Conservation (phyloP, 2,113 vertebrate species). For the Menidia beryllina region DNA sequence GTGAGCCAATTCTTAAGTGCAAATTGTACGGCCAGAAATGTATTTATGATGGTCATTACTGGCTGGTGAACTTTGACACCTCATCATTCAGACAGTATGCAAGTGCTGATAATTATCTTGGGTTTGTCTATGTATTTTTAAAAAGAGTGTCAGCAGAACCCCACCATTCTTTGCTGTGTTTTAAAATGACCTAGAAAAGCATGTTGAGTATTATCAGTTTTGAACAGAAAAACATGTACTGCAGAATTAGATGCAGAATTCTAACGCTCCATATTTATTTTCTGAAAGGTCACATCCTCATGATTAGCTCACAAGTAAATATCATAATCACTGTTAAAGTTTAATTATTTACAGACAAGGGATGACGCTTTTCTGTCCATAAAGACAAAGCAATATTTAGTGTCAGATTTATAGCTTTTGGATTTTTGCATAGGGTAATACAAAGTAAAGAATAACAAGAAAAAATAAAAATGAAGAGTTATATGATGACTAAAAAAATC, state of each 20-base stretch:
- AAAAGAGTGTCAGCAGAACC: neutral
- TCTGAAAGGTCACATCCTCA: neutral
- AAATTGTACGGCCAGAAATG: constrained; percentile 38
- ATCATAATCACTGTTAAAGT: too few species aligned
- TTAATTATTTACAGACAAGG: too few species aligned
- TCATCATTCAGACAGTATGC: constrained; percentile 63
- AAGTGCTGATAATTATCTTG: constrained; percentile 57
- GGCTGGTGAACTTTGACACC: constrained; percentile 52
- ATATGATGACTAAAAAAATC: too few species aligned
- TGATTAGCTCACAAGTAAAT: too few species aligned
- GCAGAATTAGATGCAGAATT: neutral
- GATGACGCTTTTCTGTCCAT: too few species aligned
- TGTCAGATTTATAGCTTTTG: too few species aligned
- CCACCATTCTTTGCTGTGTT: constrained; percentile 21
- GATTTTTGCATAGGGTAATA: too few species aligned
- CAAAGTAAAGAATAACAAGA: too few species aligned
- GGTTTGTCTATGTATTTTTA: neutral
- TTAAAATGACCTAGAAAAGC: constrained; percentile 23
- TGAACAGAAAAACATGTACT: neutral
- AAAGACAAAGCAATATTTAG: too few species aligned
- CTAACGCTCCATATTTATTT: neutral
- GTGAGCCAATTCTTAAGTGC: constrained; percentile 4
- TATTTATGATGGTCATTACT: constrained; percentile 46
- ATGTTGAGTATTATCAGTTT: neutral
- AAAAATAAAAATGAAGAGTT: too few species aligned